A percentile compares a stretch with the other conserved stretches of the same genome.
Conservation (phyloP, 1,140 invertebrate genomes). For the Drosophila lacteicornis region DNA sequence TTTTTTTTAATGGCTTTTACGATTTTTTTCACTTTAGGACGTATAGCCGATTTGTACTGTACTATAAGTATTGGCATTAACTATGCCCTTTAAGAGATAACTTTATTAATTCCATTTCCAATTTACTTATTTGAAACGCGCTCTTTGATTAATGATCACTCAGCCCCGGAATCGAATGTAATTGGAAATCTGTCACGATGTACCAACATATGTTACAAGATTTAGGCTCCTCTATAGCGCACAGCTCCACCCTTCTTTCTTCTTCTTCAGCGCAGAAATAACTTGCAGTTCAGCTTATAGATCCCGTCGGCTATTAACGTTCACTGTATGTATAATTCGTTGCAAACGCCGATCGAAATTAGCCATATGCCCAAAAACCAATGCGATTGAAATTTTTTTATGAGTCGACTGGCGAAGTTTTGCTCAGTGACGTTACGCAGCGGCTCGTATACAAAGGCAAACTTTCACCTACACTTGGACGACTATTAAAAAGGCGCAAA, state of each 20-base stretch:
- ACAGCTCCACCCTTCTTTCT: neutral
- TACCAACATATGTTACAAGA: neutral
- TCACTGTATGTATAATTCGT: conserved; percentile 16
- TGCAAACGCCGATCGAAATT: too few relatives aligned
- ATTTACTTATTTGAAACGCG: conserved; percentile 4
- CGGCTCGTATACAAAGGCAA: neutral
- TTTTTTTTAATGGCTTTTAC: too few relatives aligned
- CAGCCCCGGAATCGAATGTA: neutral
- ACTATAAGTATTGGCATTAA: neutral
- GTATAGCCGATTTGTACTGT: neutral
- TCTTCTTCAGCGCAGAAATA: neutral
- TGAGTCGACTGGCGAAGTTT: neutral
- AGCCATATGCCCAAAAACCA: too few relatives aligned
- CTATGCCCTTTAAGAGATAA: neutral
- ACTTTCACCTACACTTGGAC: too few relatives aligned
- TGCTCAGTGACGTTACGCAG: neutral
- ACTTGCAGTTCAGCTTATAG: neutral
- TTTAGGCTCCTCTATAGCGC: neutral
- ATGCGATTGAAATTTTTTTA: too few relatives aligned
- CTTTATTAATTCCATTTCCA: neutral
- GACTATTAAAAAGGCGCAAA: too few relatives aligned
- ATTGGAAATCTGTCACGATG: neutral
- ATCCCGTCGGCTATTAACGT: neutral
- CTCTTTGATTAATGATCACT: conserved; percentile 1
- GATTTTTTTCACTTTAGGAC: too few relatives aligned